Conservation (phyloP, 2,888 invertebrate species). For the Habroteleia sp. region DNA sequence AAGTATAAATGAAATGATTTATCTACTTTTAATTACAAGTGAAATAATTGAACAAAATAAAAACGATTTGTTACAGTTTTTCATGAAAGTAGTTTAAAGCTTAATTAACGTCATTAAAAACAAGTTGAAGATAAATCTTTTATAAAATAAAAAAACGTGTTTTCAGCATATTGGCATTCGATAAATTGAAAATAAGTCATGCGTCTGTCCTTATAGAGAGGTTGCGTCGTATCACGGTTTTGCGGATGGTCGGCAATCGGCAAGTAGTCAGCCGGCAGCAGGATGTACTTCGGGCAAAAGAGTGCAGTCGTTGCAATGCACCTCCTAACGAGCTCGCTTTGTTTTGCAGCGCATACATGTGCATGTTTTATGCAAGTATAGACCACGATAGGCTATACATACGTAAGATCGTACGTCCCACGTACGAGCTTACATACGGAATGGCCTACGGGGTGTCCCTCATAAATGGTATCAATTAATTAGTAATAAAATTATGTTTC, state of each 20-base stretch:
- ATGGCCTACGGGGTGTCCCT: slow-evolving; percentile 75
- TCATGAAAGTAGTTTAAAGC: slow-evolving; percentile 40
- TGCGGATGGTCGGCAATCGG: slow-evolving; percentile 57
- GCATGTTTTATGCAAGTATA: slow-evolving; percentile 67
- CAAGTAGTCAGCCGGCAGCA: slow-evolving; percentile 64
- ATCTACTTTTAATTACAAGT: too few species aligned
- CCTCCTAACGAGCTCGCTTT: slow-evolving; percentile 81
- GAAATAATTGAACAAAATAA: slow-evolving; percentile 29
- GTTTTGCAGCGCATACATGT: slow-evolving; percentile 78
- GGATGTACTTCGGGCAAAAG: slow-evolving; percentile 66
- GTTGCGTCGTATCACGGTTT: slow-evolving; percentile 43
- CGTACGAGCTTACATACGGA: slow-evolving; percentile 70
- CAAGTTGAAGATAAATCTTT: slow-evolving; percentile 41
- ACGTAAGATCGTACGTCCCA: slow-evolving; percentile 41
- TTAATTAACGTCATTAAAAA: slow-evolving; percentile 54
- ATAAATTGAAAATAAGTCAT: slow-evolving; percentile 60
- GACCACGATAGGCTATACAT: slow-evolving; percentile 62
- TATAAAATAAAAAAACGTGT: slow-evolving; percentile 33
- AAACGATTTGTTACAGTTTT: slow-evolving; percentile 28
- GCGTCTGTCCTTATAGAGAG: slow-evolving; percentile 59
- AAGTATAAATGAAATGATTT: too few species aligned
- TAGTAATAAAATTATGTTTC: slow-evolving; percentile 59
- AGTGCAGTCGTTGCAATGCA: slow-evolving; percentile 77
- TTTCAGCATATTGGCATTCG: slow-evolving; percentile 36
- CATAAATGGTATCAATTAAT: slow-evolving; percentile 61